Percentiles rank a stretch among this genome's conserved stretches.
Evolutionary conservation across 1,140 invertebrate species (phyloP).

Genomic region (Nomia melanderi): DNA sequence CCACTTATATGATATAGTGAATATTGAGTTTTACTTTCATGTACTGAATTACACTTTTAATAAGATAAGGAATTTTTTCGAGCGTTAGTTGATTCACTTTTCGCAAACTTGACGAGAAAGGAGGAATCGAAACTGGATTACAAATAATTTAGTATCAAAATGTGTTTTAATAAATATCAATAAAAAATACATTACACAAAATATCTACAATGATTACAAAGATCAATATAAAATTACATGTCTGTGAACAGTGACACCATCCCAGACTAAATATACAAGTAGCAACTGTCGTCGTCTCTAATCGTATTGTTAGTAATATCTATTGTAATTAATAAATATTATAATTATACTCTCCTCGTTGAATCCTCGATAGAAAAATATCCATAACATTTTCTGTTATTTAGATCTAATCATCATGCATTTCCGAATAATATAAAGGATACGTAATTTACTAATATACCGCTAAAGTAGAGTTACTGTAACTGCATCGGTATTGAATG

Average conservation of each 20-base stretch:
- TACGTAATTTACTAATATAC: constrained; percentile 34
- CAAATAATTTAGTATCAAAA: constrained; percentile 72
- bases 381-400: constrained; percentile 65
- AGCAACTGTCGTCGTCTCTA: constrained; percentile 65
- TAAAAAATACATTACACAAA: constrained; percentile 78
- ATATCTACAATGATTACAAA: constrained; percentile 78
- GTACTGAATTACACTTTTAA: no score
- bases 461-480: constrained; percentile 17
- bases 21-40: no score
- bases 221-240: constrained; percentile 77
- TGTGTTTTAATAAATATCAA: constrained; percentile 78
- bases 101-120: neutral
- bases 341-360: constrained; percentile 72
- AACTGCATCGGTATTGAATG: constrained; percentile 23
- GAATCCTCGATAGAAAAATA: constrained; percentile 74
- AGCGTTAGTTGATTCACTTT: no score
- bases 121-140: constrained; percentile 22
- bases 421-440: constrained; percentile 45
- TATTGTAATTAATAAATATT: constrained; percentile 69
- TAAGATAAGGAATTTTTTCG: no score
- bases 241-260: constrained; percentile 57
- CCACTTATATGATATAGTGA: no score
- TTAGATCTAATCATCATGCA: constrained; percentile 31
- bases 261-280: constrained; percentile 66
- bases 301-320: constrained; percentile 59